These are phyloP conservation scores for Telmatochromis brichardi DNA, from an alignment of 2,113 vertebrate genomes.

Conservation along the genomic window DNA sequence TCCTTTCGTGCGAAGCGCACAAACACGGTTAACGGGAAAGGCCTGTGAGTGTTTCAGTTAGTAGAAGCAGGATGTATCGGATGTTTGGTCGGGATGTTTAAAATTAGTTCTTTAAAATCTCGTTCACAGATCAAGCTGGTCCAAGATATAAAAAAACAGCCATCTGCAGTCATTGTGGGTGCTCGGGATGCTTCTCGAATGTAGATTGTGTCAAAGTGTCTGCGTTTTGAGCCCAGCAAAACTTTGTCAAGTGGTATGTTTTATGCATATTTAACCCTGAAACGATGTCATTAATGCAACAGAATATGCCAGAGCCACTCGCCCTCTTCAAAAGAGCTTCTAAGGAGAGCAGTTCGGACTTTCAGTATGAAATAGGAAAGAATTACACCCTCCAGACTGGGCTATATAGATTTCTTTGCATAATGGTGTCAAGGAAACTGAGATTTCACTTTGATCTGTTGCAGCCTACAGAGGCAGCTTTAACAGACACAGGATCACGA, in stretches of 20 bases:
- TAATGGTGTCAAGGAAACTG: slow-evolving; percentile 1
- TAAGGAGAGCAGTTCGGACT: not conserved
- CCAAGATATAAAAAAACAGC: not conserved
- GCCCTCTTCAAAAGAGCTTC: not conserved
- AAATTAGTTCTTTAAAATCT: not conserved
- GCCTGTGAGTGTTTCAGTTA: not conserved
- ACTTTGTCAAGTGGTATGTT: not conserved
- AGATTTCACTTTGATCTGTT: slow-evolving; percentile 6
- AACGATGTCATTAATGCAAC: not conserved
- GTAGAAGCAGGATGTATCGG: not conserved
- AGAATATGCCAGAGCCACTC: not conserved
- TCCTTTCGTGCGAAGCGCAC: not conserved
- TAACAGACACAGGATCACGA: not conserved
- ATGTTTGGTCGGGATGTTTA: not conserved
- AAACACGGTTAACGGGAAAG: not conserved
- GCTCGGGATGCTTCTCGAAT: not conserved
- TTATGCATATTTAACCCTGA: not conserved
- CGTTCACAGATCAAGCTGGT: not conserved
- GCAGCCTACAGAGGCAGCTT: not conserved
- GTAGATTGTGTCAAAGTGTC: not conserved
- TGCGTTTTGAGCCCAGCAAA: not conserved
- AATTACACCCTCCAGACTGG: not conserved
- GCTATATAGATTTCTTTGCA: not conserved
- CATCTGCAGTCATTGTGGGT: not conserved
- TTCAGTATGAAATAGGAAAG: not conserved